Evolutionary conservation across 2,888 invertebrate genomes (phyloP).

Genomic region (Ommatoiulus sabulosus): DNA sequence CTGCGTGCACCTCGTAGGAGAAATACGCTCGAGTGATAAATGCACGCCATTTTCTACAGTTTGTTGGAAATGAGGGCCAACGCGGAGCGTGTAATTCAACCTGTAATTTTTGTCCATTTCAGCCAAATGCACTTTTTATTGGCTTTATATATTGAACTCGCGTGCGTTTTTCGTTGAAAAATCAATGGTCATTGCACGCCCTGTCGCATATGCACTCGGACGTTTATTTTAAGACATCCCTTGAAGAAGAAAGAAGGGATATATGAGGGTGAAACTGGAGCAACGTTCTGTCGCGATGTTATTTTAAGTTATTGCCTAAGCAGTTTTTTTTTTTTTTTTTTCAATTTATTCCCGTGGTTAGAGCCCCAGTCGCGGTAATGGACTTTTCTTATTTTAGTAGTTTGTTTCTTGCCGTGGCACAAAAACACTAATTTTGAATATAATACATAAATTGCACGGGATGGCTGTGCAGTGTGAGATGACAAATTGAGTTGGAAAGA

Average conservation of each 20-base stretch:
- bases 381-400: neutral
- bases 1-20: neutral
- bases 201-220: conserved; percentile 12
- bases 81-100: neutral
- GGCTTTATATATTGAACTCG: neutral
- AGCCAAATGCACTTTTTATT: conserved; percentile 11
- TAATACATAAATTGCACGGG: neutral
- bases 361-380: neutral
- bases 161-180: neutral
- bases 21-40: neutral
- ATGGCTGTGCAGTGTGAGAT: neutral
- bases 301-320: conserved; percentile 1
- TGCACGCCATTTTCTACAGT: neutral
- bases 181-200: conserved; percentile 12
- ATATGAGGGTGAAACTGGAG: too few species aligned
- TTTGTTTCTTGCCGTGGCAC: neutral
- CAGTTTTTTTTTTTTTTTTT: too few species aligned
- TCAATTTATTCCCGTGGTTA: neutral
- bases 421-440: conserved; percentile 3
- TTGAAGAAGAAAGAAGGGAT: neutral
- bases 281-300: neutral
- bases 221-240: neutral
- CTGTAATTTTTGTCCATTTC: conserved; percentile 12
- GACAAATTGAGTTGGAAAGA: neutral
- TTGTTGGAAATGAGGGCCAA: neutral